Evolutionary conservation across 2,113 vertebrate genomes (phyloP).

Genomic region (Stegostoma tigrinum): DNA sequence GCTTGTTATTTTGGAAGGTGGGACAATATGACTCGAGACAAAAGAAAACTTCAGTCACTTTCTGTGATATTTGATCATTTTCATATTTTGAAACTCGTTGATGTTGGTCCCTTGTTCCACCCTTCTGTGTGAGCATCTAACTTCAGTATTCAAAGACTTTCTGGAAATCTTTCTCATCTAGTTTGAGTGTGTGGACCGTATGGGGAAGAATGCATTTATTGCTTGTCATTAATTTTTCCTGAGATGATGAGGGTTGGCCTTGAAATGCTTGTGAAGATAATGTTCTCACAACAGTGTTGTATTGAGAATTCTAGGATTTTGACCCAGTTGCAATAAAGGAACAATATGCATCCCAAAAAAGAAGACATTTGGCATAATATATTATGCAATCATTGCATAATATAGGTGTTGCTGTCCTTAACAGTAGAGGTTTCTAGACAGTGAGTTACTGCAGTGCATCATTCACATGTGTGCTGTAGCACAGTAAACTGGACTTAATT

Average conservation of each 20-base stretch:
- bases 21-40: no score
- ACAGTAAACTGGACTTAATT: neutral
- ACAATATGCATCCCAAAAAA: neutral
- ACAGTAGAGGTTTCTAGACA: neutral
- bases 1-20: neutral
- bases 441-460: neutral
- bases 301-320: neutral
- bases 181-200: neutral
- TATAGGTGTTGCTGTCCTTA: neutral
- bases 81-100: neutral
- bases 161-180: neutral
- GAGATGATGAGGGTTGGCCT: neutral
- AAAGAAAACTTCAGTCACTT: neutral
- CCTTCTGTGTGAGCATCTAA: neutral
- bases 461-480: neutral
- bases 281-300: neutral
- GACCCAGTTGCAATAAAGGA: neutral
- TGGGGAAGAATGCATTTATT: neutral
- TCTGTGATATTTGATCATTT: neutral
- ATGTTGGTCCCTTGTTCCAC: neutral
- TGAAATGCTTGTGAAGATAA: neutral
- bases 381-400: neutral
- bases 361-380: neutral
- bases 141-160: neutral
- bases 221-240: neutral